phyloP scores from a whole-genome alignment of 37 sponge, comb jelly and placozoan species.

The Beroe forskalii region DNA sequence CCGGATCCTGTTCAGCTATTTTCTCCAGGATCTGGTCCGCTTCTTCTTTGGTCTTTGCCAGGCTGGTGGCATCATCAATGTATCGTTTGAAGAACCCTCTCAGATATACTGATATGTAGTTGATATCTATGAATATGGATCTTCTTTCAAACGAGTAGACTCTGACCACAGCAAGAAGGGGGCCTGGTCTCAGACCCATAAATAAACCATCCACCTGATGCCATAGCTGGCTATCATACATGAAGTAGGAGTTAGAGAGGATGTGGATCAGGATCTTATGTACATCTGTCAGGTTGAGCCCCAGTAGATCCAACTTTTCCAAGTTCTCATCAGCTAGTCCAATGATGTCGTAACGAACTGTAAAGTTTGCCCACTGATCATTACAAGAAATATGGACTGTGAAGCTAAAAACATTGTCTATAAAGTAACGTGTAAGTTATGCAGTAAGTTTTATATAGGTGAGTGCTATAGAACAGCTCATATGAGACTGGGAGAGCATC shows the following conservation, averaged over 20 bases:
- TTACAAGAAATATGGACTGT: too few species aligned
- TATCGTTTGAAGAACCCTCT: background rate
- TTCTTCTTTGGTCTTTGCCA: background rate
- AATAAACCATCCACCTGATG: background rate
- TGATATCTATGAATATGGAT: background rate
- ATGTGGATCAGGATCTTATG: background rate
- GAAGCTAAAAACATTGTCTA: too few species aligned
- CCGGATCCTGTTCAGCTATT: background rate
- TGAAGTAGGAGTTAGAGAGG: background rate
- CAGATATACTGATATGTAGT: background rate
- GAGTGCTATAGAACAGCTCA: too few species aligned
- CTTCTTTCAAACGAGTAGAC: background rate
- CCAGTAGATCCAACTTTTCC: background rate
- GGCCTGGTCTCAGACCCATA: background rate
- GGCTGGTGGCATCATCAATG: background rate
- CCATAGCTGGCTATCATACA: background rate
- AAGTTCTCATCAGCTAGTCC: background rate
- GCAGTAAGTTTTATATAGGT: too few species aligned
- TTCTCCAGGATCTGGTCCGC: background rate
- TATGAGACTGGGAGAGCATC: too few species aligned
- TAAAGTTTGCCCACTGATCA: too few species aligned
- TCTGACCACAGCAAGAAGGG: background rate
- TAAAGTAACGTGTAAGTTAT: too few species aligned
- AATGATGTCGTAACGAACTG: too few species aligned
- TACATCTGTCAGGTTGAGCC: background rate